Base-by-base conservation (phyloP, 2,888 invertebrate species). In the Parthenolecanium corni region DNA sequence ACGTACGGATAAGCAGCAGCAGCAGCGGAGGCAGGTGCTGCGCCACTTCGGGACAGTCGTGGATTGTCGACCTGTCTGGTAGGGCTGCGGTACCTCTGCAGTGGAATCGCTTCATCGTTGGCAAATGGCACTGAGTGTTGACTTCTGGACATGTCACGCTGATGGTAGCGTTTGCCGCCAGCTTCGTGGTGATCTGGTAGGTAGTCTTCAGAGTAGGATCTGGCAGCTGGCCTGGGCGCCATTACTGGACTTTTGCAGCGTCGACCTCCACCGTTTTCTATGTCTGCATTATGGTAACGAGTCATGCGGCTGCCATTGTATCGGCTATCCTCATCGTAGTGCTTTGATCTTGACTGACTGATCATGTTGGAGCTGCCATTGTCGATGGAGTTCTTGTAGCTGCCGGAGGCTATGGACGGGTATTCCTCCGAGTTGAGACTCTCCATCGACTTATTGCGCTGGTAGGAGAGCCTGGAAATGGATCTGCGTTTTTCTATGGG, bases 21-120 rank as follows among this genome's bases (percentile, higher is more conserved):
- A 9, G 31, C 31, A 31, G 31, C 31, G 31, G 31, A 31, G 31
- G 31, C 31, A 31, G 31, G 5, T 6, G 31, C 31, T 9, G 31
- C 18, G 38, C 5, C 23, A 18, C 31, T 57, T 3, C 16, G 4
- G 40, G 40, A 24, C 11, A 57, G 25, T 36, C 46, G 42, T 5
- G 54, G 12, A 31, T 46, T 57, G 23, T 57, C 57, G 18, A 25
- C 52, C 25, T 49, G 63, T 62, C 68, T 52, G 68, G 63, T 67
- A 65, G 68, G 68, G 67, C 66, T 67, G 67, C 68, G 64, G 66
- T 71, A 71, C 4, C 71, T 66, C 31, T 71, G 70, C 36, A 71
- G 54, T 5, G 70, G 70, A 44, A 68, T 67, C 20, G 57, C 38
- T 42, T 65, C 53, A 38, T 64, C 64, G 54, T 66, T 62, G 21